Evolutionary conservation across 2,113 vertebrate species (phyloP), one percentile per base, ranked within the genome.

Genomic region (Mionectes macconnelli): DNA sequence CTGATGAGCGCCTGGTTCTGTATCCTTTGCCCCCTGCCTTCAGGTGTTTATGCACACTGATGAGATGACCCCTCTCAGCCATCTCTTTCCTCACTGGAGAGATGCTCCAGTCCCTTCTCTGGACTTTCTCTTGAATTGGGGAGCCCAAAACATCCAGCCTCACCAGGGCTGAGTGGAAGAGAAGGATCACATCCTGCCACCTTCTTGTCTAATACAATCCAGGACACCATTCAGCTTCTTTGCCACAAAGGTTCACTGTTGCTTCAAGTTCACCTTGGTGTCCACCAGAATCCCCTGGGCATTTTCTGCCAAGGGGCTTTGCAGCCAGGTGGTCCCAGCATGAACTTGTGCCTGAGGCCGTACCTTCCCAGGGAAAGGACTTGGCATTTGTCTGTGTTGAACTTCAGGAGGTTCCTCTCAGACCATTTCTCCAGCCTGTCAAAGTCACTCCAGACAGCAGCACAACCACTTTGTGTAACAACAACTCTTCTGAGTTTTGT

Each of bases 281-380:
- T 23, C 42, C 33, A 57, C 14, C 60, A 70, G 64, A 25, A 77
- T 23, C 5, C 22, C 10, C 28, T 0, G 8, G 4, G 8, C 17
- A 20, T 67, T 44, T 62, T 28, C 64, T 55, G 56, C 25, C 28
- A 84, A 55, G 52, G 28, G 42, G 47, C 56, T 84, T 84, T 72
- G 39, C 33, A 79, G 52, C 5, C 3, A 0, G 2, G 23, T 17
- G 12, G 10, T 28, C 27, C 30, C 7, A 4, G 24, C 12, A 28
- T 2, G 4, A 14, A 16, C 45, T 84, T 50, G 33, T 67, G 52
- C 47, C 13, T 22, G 47, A 14, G 37, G 18, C 0, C 63, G 18
- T 8, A 16, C 42, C 14, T 19, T 64, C 24, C 15, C 42, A 55
- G 6, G 21, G 7, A 4, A 33, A 66, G 17, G 69, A 62, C 45